Evolutionary conservation across 2,797 vertebrate genomes (phyloP).

Genomic region (Sebastes steindachneri): DNA sequence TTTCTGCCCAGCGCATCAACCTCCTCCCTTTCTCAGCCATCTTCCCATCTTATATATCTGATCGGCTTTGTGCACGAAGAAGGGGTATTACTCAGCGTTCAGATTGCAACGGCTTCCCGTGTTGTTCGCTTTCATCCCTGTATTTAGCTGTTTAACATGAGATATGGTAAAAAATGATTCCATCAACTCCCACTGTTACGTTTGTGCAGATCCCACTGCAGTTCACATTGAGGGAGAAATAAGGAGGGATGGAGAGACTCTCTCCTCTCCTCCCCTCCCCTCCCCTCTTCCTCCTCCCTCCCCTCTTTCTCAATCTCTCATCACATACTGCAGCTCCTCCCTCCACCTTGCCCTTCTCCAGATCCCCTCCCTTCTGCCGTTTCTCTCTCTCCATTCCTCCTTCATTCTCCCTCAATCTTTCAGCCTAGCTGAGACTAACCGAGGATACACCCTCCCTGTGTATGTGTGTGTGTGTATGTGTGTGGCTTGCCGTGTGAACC

Average conservation of each 20-base stretch:
- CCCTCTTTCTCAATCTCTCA: conserved; percentile 57
- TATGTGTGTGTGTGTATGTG: conserved; percentile 28
- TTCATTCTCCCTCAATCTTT: conserved; percentile 50
- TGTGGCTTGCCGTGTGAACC: conserved; percentile 40
- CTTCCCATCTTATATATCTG: conserved; percentile 30
- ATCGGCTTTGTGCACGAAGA: conserved; percentile 16
- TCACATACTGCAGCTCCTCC: conserved; percentile 76
- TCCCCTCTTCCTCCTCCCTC: conserved; percentile 30
- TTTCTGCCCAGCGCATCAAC: conserved; percentile 25
- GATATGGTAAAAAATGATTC: conserved; percentile 60
- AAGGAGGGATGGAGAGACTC: conserved; percentile 37
- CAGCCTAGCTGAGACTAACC: conserved; percentile 53
- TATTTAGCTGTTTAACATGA: conserved; percentile 33
- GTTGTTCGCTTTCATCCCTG: neutral
- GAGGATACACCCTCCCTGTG: conserved; percentile 58
- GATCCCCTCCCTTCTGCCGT: conserved; percentile 57
- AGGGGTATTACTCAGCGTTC: conserved; percentile 21
- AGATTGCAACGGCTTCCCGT: neutral
- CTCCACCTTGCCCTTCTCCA: conserved; percentile 70
- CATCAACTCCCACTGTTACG: conserved; percentile 49
- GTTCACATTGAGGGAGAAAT: conserved; percentile 45
- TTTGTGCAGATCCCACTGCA: conserved; percentile 58
- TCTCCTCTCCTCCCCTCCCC: neutral
- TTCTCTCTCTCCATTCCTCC: conserved; percentile 70
- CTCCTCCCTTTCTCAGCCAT: conserved; percentile 37